Base-by-base conservation (phyloP, 2,797 vertebrate genomes). In the Tamandua tetradactyla region DNA sequence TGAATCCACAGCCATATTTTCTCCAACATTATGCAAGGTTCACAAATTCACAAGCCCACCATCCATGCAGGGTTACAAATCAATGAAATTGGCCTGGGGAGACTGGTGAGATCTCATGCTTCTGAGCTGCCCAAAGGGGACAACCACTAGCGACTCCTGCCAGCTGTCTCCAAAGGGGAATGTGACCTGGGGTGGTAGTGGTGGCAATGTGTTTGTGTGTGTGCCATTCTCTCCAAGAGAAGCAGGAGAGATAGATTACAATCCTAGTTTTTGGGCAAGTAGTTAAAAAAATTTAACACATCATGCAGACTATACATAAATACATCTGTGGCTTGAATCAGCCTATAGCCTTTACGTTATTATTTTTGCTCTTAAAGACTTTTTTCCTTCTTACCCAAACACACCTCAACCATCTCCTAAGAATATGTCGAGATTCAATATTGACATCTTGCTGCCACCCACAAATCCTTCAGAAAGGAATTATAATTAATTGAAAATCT, bases 401-500 rank as follows among this genome's bases (percentile, higher is more conserved):
- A 81, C 27, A 9, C 12, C 23, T 72, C 15, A 10, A 78, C 7
- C 35, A 62, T 82, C 62, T 52, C 11, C 57, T 80, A 86, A 86
- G 44, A 71, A 83, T 87, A 55, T 87, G 22, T 42, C 68, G 37
- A 91, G 18, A 93, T 55, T 83, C 30, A 86, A 14, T 68, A 86
- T 15, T 61, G 18, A 30, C 88, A 47, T 32, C 66, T 86, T 91
- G 89, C 37, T 88, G 13, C 61, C 30, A 89, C 3, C 0, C 35
- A 92, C 3, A 18, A 27, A 22, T 87, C 40, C 75, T 96, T 35
- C 42, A 93, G 61, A 87, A 78, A 23, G 40, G 32, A 94, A 89
- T 93, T 90, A 88, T 15, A 89, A 35, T 93, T 95, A 59, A 68
- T 47, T 95, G 83, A 95, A 93, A 89, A 92, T 96, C 12, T 75